phyloP scores from a whole-genome alignment of 2,113 vertebrate genomes.

The Marcusenius ussheri region DNA sequence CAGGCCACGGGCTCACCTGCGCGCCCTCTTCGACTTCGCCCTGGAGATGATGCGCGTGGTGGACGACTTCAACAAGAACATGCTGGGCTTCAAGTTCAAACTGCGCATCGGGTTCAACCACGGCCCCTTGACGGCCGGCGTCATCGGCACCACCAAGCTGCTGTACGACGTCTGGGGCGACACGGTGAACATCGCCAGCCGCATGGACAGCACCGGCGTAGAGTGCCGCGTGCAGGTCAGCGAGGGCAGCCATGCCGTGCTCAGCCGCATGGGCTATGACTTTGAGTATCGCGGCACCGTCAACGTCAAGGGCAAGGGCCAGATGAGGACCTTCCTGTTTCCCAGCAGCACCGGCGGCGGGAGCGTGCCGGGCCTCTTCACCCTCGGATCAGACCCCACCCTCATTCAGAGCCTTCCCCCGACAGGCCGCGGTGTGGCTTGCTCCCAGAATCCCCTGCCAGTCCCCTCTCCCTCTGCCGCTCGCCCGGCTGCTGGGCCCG shows the following conservation, averaged over 20 bases:
- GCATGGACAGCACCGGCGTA: conserved; percentile 95
- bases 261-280: conserved; percentile 85
- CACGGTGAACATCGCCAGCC: conserved; percentile 96
- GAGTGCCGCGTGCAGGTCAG: conserved; percentile 97
- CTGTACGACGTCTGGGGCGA: conserved; percentile 98
- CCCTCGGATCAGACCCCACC: conserved; percentile 70
- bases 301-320: conserved; percentile 96
- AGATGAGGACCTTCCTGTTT: conserved; percentile 98
- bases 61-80: conserved; percentile 98
- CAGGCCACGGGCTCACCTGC: conserved; percentile 77
- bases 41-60: conserved; percentile 96
- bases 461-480: neutral
- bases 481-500: conserved; percentile 54
- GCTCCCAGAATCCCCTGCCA: neutral
- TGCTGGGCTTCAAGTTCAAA: conserved; percentile 96
- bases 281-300: conserved; percentile 97
- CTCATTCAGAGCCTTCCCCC: conserved; percentile 83
- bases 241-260: conserved; percentile 85
- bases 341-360: conserved; percentile 77
- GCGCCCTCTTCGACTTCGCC: conserved; percentile 91
- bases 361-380: conserved; percentile 22
- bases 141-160: conserved; percentile 96
- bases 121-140: conserved; percentile 87
- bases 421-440: conserved; percentile 37
- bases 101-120: conserved; percentile 95